These are phyloP conservation scores for Trachelus iudaicus DNA, from an alignment of 2,888 invertebrate genomes.

Conservation along the genomic window DNA sequence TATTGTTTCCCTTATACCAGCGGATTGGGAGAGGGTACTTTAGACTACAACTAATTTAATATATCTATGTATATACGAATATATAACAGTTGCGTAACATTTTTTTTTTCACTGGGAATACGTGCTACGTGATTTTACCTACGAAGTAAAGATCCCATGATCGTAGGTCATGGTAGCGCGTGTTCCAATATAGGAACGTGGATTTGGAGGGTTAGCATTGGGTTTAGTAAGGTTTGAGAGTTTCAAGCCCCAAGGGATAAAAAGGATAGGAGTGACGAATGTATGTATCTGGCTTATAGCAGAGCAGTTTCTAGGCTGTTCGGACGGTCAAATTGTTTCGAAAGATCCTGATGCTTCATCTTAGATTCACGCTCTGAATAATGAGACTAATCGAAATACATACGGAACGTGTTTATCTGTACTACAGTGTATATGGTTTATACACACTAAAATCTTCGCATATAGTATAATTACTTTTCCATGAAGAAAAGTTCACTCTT, in stretches of 20 bases:
- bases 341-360: slow-evolving; percentile 5
- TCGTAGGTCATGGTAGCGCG: neutral
- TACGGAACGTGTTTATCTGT: neutral
- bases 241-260: neutral
- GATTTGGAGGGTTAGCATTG: neutral
- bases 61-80: too few species aligned
- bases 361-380: slow-evolving; percentile 16
- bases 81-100: too few species aligned
- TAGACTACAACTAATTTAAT: too few species aligned
- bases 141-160: neutral
- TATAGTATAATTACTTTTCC: too few species aligned
- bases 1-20: neutral
- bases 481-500: neutral
- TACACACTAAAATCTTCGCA: neutral
- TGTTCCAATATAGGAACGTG: neutral
- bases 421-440: too few species aligned
- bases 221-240: neutral
- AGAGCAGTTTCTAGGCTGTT: neutral
- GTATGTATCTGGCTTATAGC: neutral
- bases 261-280: neutral
- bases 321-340: slow-evolving; percentile 12
- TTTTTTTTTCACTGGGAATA: too few species aligned
- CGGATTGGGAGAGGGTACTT: neutral
- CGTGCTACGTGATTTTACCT: too few species aligned
- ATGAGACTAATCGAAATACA: slow-evolving; percentile 44